Conservation (phyloP, 2,113 vertebrate genomes). For the Xiphophorus couchianus region DNA sequence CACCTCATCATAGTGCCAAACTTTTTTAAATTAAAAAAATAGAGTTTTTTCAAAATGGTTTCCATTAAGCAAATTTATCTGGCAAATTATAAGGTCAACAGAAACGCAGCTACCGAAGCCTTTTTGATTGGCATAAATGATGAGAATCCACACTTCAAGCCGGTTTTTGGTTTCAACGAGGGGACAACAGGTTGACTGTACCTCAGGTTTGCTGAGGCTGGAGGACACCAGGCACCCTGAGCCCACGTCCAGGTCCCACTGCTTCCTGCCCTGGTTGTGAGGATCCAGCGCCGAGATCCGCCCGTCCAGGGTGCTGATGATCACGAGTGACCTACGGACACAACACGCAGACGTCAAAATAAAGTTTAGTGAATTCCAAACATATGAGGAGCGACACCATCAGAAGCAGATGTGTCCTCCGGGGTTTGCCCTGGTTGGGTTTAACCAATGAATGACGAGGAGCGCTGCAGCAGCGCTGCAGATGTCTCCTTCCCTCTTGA, state of each 20-base stretch:
- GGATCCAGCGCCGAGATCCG: constrained; percentile 94
- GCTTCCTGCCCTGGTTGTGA: constrained; percentile 91
- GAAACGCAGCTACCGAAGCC: too few relatives aligned
- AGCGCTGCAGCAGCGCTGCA: constrained; percentile 21
- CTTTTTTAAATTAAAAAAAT: too few relatives aligned
- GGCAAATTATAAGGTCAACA: too few relatives aligned
- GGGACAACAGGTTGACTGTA: constrained; percentile 52
- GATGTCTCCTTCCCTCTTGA: constrained; percentile 27
- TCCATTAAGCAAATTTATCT: too few relatives aligned
- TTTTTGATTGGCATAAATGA: not conserved
- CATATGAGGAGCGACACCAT: too few relatives aligned
- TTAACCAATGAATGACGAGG: constrained; percentile 13
- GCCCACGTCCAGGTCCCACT: constrained; percentile 97
- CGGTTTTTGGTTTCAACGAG: not conserved
- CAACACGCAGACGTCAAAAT: constrained; percentile 16
- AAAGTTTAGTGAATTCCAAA: not conserved
- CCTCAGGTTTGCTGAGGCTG: constrained; percentile 97
- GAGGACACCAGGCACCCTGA: constrained; percentile 95
- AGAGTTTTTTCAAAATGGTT: too few relatives aligned
- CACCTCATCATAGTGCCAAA: too few relatives aligned
- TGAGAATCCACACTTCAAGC: not conserved
- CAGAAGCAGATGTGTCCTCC: not conserved
- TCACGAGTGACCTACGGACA: constrained; percentile 86
- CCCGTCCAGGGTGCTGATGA: constrained; percentile 97
- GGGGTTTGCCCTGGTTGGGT: not conserved